Base-by-base conservation (phyloP, 1,140 invertebrate species). In the Glossosoma conforme region DNA sequence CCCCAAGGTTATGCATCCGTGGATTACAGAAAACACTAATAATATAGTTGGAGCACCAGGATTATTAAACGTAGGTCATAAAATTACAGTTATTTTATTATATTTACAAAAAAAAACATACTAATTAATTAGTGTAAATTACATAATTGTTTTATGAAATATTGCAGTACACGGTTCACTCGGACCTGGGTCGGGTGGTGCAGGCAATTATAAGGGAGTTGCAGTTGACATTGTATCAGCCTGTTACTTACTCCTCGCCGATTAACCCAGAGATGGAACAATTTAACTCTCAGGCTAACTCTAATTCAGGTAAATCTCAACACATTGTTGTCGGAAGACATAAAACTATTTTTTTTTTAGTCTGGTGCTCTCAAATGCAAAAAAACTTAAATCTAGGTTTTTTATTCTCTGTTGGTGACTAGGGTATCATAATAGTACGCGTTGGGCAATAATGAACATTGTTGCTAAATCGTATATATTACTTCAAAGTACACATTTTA, bases 181-280 rank as follows among this genome's bases (percentile, higher is more conserved):
- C 85, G 32, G 86, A 89, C 71, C 74, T 89, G 46, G 86, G 86
- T 14, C 74, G 84, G 48, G 82, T 89, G 25, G 86, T 88, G 1
- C 85, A 88, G 66, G 85, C 81, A 9, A 84, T 88, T 30, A 85
- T 86, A 47, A 69, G 86, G 60, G 86, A 88, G 66, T 86, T 87
- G 58, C 82, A 85, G n/a, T n/a, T n/a, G 64, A 77, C 80, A 61
- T 78, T 78, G 63, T 80, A 81, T 32, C 80, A 80, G 2, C 65
- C 68, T 38, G 35, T 59, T n/a, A 30, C 47, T 22, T 10, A 19
- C n/a, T 6, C 8, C 17, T 17, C 19, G 22, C 14, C 13, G 62
- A 62, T n/a, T 63, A 64, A 22, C 62, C 61, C 0, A 64, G 54
- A 9, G 63, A 69, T n/a, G n/a, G n/a, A n/a, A n/a, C n/a, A n/a